Evolutionary conservation across 2,797 vertebrate genomes (phyloP), one percentile per base, ranked within the genome.

Genomic region (Anniella stebbinsi): DNA sequence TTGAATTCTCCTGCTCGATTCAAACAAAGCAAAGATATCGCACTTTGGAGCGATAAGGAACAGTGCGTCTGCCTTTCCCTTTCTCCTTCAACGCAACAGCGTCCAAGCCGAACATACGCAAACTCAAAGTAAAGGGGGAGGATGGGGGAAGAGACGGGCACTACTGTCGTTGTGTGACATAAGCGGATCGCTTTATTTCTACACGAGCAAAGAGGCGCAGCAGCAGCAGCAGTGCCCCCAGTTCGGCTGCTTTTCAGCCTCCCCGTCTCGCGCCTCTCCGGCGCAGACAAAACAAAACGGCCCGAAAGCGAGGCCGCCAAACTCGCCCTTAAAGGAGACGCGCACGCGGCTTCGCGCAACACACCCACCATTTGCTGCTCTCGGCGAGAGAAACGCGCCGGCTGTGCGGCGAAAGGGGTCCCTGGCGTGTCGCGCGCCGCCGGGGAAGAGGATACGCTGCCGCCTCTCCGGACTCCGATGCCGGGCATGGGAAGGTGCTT

Each of bases 401-500:
- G 66, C 88, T 18, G 25, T 11, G 63, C 51, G 15, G 25, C 25
- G 36, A 9, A 38, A 33, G 48, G 0, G 66, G 38, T n/a, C 18
- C 21, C 33, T 11, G 45, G 17, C 33, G 78, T 2, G 51, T 2
- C n/a, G 45, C 48, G 23, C 13, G 41, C 48, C 86, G 23, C 8
- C 54, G n/a, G 33, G 11, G 60, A 21, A 15, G 30, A 3, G 72
- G 41, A 33, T 18, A 12, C 75, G 75, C 11, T 15, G 9, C 54
- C 36, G 36, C 30, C 60, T 45, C 78, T 66, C 1, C 77, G 0
- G 72, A 36, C 81, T 86, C 23, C 67, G 73, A 33, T 69, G 28
- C 84, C 13, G 90, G 36, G 67, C 94, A 38, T 2, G 82, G 41
- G 77, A 78, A n/a, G 81, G 90, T 10, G 84, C 48, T 77, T 12